These are phyloP conservation scores for Chionomys nivalis DNA, from an alignment of 2,113 vertebrate species.

Conservation along the genomic window DNA sequence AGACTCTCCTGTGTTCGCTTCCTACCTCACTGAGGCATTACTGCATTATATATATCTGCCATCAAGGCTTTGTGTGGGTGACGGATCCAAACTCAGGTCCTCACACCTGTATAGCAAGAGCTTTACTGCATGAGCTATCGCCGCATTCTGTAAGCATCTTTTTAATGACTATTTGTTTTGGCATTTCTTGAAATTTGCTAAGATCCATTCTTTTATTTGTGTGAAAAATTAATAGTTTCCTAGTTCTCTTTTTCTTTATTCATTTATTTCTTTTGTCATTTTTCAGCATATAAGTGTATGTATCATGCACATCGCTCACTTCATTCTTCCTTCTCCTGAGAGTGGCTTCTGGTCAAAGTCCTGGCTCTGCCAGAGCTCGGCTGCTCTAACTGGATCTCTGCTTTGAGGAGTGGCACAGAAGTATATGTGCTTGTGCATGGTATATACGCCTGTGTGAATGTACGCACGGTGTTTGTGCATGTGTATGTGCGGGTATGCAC, in stretches of 20 bases:
- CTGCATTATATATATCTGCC: background rate
- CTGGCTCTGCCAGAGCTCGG: background rate
- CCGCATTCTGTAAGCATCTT: background rate
- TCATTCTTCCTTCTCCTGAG: background rate
- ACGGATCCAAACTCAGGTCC: background rate
- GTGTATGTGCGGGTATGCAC: too few species aligned
- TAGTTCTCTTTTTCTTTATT: background rate
- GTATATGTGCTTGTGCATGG: too few species aligned
- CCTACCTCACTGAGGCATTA: background rate
- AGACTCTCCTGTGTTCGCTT: background rate
- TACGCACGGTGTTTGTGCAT: too few species aligned
- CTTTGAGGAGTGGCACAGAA: conserved; percentile 50
- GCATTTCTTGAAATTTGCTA: background rate
- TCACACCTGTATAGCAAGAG: background rate
- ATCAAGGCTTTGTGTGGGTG: background rate
- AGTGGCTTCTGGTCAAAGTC: background rate
- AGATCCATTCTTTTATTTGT: background rate
- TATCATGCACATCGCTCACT: background rate
- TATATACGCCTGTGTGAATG: too few species aligned
- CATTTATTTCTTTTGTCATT: background rate
- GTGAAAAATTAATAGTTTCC: conserved; percentile 24
- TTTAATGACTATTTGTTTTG: background rate
- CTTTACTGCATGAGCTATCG: background rate
- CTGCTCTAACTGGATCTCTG: background rate
- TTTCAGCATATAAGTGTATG: background rate